Evolutionary conservation across 2,113 vertebrate species (phyloP).

Genomic region (Genyomyrus donnyi): DNA sequence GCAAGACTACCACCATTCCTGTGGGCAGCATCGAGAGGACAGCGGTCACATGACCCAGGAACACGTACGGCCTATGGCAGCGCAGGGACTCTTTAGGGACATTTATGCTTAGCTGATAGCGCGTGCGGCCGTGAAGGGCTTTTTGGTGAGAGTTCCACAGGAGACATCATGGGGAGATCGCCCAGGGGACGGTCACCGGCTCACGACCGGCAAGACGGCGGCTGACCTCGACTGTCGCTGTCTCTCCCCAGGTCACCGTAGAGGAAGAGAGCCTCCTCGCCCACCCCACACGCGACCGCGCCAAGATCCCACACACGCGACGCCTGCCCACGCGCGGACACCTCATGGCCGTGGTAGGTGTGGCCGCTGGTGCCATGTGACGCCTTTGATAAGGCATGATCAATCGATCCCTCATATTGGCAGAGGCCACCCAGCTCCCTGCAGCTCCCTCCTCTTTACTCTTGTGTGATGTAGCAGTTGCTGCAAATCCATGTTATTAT

Average conservation of each 20-base stretch:
- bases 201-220: neutral
- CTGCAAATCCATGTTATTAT: no score
- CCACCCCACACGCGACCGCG: slow-evolving; percentile 83
- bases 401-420: neutral
- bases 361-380: neutral
- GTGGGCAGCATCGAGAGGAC: neutral
- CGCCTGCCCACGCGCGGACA: slow-evolving; percentile 85
- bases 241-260: slow-evolving; percentile 69
- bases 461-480: neutral
- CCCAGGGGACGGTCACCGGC: neutral
- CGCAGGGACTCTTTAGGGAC: neutral
- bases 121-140: neutral
- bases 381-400: neutral
- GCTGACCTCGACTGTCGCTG: neutral
- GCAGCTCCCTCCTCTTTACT: neutral
- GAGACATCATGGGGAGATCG: neutral
- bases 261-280: slow-evolving; percentile 78
- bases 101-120: neutral
- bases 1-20: neutral
- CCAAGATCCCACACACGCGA: slow-evolving; percentile 81
- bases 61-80: neutral
- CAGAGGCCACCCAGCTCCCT: neutral
- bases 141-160: neutral
- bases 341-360: slow-evolving; percentile 80
- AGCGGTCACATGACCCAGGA: neutral